Evolutionary conservation across 1,140 invertebrate genomes (phyloP).

Genomic region (Telenomus remus): DNA sequence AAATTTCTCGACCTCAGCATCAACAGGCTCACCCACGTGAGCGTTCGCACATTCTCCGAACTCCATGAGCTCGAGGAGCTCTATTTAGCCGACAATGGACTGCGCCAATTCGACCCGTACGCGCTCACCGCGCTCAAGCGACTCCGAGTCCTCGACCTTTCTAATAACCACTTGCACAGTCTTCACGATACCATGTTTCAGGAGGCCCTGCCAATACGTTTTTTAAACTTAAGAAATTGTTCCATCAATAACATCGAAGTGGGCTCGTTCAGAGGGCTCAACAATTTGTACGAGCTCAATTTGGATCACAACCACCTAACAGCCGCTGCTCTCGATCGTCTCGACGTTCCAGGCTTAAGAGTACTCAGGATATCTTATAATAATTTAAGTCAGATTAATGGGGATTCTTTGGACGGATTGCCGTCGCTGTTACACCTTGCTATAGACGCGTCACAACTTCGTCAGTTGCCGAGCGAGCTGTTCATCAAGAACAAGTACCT

Average conservation of each 20-base stretch:
- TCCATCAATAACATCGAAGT: slow-evolving; percentile 79
- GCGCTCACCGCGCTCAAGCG: slow-evolving; percentile 79
- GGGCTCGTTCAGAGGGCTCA: slow-evolving; percentile 80
- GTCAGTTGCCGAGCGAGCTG: slow-evolving; percentile 79
- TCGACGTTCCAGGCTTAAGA: slow-evolving; percentile 84
- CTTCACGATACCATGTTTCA: slow-evolving; percentile 79
- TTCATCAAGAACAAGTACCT: slow-evolving; percentile 86
- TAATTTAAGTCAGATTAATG: slow-evolving; percentile 83
- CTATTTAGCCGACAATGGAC: slow-evolving; percentile 78
- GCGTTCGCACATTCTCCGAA: slow-evolving; percentile 81
- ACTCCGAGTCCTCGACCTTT: slow-evolving; percentile 79
- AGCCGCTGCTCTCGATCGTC: slow-evolving; percentile 79
- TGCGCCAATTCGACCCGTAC: slow-evolving; percentile 77
- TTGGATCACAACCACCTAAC: slow-evolving; percentile 84
- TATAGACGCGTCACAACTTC: slow-evolving; percentile 82
- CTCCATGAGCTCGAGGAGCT: slow-evolving; percentile 82
- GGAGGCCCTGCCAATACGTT: slow-evolving; percentile 77
- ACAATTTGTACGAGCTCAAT: slow-evolving; percentile 82
- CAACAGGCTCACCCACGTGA: slow-evolving; percentile 82
- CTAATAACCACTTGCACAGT: slow-evolving; percentile 77
- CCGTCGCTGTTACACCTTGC: slow-evolving; percentile 83
- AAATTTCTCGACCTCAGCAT: slow-evolving; percentile 87
- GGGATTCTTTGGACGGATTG: slow-evolving; percentile 82
- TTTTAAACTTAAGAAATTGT: slow-evolving; percentile 79
- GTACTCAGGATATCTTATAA: slow-evolving; percentile 84